Conservation (phyloP, 2,888 invertebrate genomes). For the Cephonodes hylas region DNA sequence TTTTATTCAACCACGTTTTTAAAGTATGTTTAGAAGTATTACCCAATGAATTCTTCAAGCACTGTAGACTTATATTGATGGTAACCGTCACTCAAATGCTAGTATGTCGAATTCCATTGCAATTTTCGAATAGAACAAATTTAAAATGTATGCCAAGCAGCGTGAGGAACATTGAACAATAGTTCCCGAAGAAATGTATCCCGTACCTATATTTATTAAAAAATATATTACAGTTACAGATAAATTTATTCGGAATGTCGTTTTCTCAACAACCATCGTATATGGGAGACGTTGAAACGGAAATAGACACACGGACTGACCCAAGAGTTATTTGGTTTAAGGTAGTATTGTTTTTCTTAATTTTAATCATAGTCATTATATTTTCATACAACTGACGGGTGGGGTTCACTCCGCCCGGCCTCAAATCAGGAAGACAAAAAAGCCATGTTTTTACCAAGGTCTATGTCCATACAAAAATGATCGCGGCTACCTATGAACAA, state of each 20-base stretch:
- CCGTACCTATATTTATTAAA: not conserved
- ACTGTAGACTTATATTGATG: not conserved
- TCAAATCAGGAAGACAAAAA: no score
- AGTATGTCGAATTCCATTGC: not conserved
- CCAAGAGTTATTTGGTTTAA: constrained; percentile 15
- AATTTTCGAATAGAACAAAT: not conserved
- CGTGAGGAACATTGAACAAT: not conserved
- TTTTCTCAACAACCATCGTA: not conserved
- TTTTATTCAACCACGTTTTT: not conserved
- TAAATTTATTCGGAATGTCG: not conserved
- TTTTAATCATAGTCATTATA: not conserved
- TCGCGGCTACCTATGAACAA: no score
- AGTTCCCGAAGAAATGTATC: not conserved
- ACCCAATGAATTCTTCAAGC: not conserved
- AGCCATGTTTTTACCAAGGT: no score
- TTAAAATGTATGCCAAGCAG: not conserved
- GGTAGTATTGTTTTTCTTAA: not conserved
- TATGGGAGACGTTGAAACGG: not conserved
- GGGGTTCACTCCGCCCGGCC: no score
- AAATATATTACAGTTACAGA: not conserved
- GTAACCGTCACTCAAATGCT: not conserved
- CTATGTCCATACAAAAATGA: no score
- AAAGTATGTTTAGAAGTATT: not conserved
- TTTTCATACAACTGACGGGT: no score
- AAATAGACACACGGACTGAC: constrained; percentile 11